phyloP scores from a whole-genome alignment of 2,797 vertebrate genomes.

The Molossus molossus region DNA sequence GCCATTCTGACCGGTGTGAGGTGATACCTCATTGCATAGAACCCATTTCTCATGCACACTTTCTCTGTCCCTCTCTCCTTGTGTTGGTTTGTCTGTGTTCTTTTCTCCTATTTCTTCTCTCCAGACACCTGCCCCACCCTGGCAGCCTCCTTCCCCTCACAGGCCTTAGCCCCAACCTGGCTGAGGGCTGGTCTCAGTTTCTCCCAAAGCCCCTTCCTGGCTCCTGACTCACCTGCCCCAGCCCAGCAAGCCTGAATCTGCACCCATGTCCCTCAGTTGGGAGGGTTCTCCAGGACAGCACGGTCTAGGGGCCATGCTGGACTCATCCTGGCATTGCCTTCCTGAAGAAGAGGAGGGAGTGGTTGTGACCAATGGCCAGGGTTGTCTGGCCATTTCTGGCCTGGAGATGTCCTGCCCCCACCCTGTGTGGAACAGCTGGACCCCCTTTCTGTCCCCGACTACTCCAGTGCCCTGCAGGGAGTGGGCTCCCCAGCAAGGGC shows the following conservation, averaged over 20 bases:
- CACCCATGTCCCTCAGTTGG: accelerated
- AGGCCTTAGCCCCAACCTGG: neutral
- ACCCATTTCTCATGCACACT: neutral
- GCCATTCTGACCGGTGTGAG: too few relatives aligned
- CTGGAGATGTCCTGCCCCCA: neutral
- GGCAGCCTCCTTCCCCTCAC: neutral
- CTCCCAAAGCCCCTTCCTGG: neutral
- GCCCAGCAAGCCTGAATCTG: neutral
- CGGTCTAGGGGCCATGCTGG: neutral
- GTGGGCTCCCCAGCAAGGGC: neutral
- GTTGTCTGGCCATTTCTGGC: neutral
- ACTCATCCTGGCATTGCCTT: neutral
- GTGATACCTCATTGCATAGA: too few relatives aligned
- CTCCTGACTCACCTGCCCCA: neutral
- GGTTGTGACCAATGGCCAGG: neutral
- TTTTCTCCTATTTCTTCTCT: neutral
- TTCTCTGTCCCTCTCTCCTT: neutral
- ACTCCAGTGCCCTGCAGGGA: neutral
- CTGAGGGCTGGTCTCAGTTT: neutral
- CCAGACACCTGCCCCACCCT: neutral
- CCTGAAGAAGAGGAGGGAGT: neutral
- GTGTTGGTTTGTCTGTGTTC: neutral
- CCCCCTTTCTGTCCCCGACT: neutral
- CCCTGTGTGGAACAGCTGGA: neutral
- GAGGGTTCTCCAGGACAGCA: neutral